phyloP scores from a whole-genome alignment of 2,113 vertebrate species.

The Rhipidura dahli region DNA sequence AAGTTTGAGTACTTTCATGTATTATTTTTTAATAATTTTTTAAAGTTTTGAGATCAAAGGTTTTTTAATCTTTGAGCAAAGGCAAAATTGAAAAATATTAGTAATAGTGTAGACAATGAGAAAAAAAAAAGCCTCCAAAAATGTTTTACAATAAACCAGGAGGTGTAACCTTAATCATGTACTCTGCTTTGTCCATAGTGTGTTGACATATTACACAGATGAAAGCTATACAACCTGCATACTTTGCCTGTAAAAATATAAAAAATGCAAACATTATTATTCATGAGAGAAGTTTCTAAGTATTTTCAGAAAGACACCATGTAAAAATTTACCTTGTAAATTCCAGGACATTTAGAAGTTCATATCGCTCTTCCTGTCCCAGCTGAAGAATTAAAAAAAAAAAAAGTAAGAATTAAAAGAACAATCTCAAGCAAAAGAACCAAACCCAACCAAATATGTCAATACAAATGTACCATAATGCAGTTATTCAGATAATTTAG shows the following conservation, averaged over 20 bases:
- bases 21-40: background rate
- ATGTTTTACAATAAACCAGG: background rate
- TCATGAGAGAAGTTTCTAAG: background rate
- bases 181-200: background rate
- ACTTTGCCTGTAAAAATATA: background rate
- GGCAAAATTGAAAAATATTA: background rate
- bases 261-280: background rate
- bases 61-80: background rate
- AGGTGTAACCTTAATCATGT: background rate
- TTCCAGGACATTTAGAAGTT: conserved; percentile 93
- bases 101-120: background rate
- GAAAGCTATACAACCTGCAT: background rate
- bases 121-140: background rate
- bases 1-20: background rate
- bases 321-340: conserved; percentile 89
- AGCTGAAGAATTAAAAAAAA: conserved; percentile 67
- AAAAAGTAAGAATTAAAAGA: background rate
- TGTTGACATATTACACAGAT: background rate
- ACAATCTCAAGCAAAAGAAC: background rate
- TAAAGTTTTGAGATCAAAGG: fast-evolving
- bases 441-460: background rate
- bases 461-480: background rate
- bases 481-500: background rate
- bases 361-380: conserved; percentile 88
- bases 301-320: background rate